Evolutionary conservation across 2,797 vertebrate species (phyloP).

Genomic region (Vultur gryphus): DNA sequence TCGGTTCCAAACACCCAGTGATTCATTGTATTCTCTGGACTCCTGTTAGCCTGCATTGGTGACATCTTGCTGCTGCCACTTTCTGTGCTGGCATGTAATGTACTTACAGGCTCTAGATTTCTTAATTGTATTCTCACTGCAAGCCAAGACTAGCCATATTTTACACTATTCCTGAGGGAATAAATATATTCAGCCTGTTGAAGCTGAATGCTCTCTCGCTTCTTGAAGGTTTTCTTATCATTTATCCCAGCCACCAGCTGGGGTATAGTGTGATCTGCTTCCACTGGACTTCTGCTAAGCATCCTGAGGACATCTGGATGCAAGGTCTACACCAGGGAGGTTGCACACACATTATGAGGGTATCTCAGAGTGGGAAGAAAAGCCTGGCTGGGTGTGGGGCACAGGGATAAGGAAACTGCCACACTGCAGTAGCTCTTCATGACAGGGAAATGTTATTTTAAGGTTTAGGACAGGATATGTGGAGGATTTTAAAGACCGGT

Average conservation of each 20-base stretch:
- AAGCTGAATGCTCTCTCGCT: not conserved
- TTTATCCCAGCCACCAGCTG: not conserved
- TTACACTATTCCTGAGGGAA: not conserved
- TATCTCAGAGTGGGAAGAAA: not conserved
- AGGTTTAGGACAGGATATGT: not conserved
- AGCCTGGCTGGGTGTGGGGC: not conserved
- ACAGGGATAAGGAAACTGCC: not conserved
- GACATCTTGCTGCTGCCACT: slow-evolving; percentile 7
- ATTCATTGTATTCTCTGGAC: not conserved
- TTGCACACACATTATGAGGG: not conserved
- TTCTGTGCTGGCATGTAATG: not conserved
- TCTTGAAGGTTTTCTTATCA: not conserved
- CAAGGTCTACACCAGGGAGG: not conserved
- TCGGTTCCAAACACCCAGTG: not conserved
- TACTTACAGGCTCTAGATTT: not conserved
- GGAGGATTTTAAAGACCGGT: not conserved
- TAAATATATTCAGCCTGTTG: not conserved
- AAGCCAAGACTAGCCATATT: slow-evolving; percentile 7
- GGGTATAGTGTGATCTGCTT: not conserved
- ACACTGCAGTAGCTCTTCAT: not conserved
- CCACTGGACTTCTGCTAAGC: not conserved
- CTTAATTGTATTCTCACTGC: slow-evolving; percentile 5
- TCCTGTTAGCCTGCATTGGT: not conserved
- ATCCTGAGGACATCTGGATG: not conserved
- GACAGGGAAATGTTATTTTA: not conserved